Percentiles rank a stretch among this genome's conserved stretches.
Conservation (phyloP, 2,888 invertebrate genomes). For the Zeuzera pyrina region DNA sequence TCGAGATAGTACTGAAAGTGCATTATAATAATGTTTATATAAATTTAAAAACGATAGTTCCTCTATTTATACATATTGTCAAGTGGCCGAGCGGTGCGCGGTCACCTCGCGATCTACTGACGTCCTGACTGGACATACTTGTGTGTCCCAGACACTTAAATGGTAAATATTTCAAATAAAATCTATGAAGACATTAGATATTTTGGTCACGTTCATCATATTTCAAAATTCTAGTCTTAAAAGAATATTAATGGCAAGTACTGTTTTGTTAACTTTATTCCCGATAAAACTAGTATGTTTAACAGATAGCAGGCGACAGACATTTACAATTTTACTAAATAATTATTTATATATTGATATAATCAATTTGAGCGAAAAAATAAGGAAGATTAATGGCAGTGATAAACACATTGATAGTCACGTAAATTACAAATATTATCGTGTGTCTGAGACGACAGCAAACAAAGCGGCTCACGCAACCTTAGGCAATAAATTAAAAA, state of each 20-base stretch:
- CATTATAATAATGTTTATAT: slow-evolving; percentile 30
- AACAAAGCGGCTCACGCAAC: slow-evolving; percentile 22
- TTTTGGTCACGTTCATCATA: neutral
- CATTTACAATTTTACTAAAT: too few relatives aligned
- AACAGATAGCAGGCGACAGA: too few relatives aligned
- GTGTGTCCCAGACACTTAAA: slow-evolving; percentile 28
- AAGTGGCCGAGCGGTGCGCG: slow-evolving; percentile 27
- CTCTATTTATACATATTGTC: slow-evolving; percentile 56
- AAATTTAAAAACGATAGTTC: slow-evolving; percentile 58
- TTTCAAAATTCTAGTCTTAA: neutral
- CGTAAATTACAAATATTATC: neutral
- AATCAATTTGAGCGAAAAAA: too few relatives aligned
- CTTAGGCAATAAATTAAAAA: slow-evolving; percentile 59
- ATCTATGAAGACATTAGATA: neutral
- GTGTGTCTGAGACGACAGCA: slow-evolving; percentile 1
- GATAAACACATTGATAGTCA: neutral
- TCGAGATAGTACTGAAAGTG: slow-evolving; percentile 44
- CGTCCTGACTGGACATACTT: too few relatives aligned
- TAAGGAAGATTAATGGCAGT: neutral
- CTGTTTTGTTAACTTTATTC: too few relatives aligned
- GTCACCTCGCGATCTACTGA: too few relatives aligned
- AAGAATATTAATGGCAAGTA: neutral
- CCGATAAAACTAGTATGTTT: too few relatives aligned
- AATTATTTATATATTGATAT: too few relatives aligned
- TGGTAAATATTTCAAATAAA: neutral